Evolutionary conservation across 2,797 vertebrate species (phyloP).

Genomic region (Eleutherodactylus coqui): DNA sequence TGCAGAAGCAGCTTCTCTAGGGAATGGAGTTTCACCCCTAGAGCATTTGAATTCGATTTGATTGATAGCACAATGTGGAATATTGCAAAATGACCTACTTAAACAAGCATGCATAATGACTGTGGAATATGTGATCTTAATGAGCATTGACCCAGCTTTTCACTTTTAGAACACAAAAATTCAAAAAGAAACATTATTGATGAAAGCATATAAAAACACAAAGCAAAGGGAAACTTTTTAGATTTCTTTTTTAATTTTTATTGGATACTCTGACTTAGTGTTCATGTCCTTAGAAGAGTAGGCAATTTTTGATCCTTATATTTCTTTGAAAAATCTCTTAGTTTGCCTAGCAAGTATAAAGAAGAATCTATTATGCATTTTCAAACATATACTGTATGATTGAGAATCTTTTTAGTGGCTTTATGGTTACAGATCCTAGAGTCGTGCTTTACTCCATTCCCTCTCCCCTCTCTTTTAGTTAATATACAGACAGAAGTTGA

Average conservation of each 20-base stretch:
- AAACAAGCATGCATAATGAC: constrained; percentile 58
- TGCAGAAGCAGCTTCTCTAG: constrained; percentile 56
- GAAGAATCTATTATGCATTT: not conserved
- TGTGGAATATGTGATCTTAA: constrained; percentile 53
- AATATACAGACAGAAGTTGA: too few relatives aligned
- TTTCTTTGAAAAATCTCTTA: not conserved
- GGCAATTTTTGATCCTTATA: not conserved
- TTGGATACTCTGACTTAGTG: not conserved
- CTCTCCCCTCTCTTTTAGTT: too few relatives aligned
- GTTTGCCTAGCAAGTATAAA: not conserved
- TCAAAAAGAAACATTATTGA: constrained; percentile 44
- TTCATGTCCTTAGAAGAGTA: too few relatives aligned
- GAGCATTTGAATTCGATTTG: constrained; percentile 58
- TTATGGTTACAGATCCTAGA: not conserved
- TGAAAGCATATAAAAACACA: not conserved
- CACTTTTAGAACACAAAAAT: constrained; percentile 26
- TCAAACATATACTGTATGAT: not conserved
- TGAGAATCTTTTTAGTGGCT: not conserved
- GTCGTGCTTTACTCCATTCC: too few relatives aligned
- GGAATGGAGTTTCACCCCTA: constrained; percentile 51
- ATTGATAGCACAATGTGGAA: constrained; percentile 60
- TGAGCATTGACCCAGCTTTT: constrained; percentile 54
- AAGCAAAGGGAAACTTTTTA: not conserved
- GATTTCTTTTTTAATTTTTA: not conserved
- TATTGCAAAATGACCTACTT: constrained; percentile 60